A percentile compares a stretch with the other conserved stretches of the same genome.
These are phyloP conservation scores for Hirtodrosophila histrioides DNA, from an alignment of 2,888 invertebrate genomes.

Conservation along the genomic window DNA sequence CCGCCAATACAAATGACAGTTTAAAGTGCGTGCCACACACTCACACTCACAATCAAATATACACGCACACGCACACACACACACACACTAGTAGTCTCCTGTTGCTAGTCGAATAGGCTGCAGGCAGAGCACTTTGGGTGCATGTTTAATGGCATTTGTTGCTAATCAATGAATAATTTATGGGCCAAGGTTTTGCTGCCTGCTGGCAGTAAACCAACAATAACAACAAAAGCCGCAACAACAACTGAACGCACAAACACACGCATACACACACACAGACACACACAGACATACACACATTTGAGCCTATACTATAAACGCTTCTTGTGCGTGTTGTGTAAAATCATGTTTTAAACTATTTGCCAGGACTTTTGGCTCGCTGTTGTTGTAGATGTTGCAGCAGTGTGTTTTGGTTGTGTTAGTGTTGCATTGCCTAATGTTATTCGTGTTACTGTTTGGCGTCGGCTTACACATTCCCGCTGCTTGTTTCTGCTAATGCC, in stretches of 20 bases:
- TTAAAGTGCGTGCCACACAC: constrained; percentile 62
- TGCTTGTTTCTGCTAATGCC: constrained; percentile 52
- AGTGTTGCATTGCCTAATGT: constrained; percentile 35
- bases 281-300: constrained; percentile 4
- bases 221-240: constrained; percentile 13
- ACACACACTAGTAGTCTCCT: constrained; percentile 18
- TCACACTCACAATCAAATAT: not conserved
- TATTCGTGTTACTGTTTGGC: constrained; percentile 50
- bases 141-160: constrained; percentile 80
- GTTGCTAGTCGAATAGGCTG: constrained; percentile 40
- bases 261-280: constrained; percentile 22
- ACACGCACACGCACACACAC: constrained; percentile 7
- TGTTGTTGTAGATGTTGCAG: constrained; percentile 15
- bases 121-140: constrained; percentile 69
- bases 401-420: constrained; percentile 5
- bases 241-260: constrained; percentile 16
- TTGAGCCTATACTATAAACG: not conserved
- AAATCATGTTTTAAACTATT: constrained; percentile 60
- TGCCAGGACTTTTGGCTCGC: constrained; percentile 37
- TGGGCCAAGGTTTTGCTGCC: constrained; percentile 67
- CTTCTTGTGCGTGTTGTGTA: constrained; percentile 42
- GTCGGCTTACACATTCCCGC: constrained; percentile 63
- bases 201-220: constrained; percentile 38
- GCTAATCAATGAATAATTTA: constrained; percentile 82
- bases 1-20: constrained; percentile 70